Base-by-base conservation (phyloP, 2,113 vertebrate genomes). In the Urocynchramus pylzowi region DNA sequence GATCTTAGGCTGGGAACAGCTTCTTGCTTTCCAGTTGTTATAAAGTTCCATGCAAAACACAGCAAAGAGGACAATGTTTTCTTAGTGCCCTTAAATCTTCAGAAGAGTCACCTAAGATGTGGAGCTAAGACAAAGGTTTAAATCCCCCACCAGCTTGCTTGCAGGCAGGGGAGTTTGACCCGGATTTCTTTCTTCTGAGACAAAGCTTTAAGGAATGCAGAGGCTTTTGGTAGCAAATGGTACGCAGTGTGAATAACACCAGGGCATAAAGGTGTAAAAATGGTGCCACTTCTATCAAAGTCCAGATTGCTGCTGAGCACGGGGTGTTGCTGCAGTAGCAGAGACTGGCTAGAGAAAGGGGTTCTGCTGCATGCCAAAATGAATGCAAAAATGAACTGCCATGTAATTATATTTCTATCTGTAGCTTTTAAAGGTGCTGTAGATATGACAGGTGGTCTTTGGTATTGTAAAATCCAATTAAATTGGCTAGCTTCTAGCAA, bases 71-170 rank as follows among this genome's bases (percentile, higher is more conserved):
- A 69, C n/a, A 77, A 26, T 60, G 52, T 90, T 95, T 93, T 69
- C 86, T 81, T 41, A 78, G 52, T 84, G 86, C 73, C 76, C 93
- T 97, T 70, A 80, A 87, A 95, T 92, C 86, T 92, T 84, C 76
- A 84, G 73, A 90, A 89, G 45, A 69, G 86, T 86, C 89, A 81
- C 64, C 80, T 84, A 81, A 97, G 90, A 88, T 0, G 2, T 3
- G 14, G 85, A 86, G 54, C 67, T 95, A 95, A 97, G 89, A 95
- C 89, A 93, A 96, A 95, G 91, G 89, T 84, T 95, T 89, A 96
- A 93, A 95, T 67, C 76, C 60, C 86, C 94, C 60, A 74, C 94
- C 33, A 89, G 93, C 56, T 87, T 86, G 47, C 94, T 97, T 96
- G 93, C 71, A 92, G 86, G 63, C 30, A 26, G 64, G 33, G n/a